Evolutionary conservation across 2,797 vertebrate genomes (phyloP).

Genomic region (Pangasius krempfi): DNA sequence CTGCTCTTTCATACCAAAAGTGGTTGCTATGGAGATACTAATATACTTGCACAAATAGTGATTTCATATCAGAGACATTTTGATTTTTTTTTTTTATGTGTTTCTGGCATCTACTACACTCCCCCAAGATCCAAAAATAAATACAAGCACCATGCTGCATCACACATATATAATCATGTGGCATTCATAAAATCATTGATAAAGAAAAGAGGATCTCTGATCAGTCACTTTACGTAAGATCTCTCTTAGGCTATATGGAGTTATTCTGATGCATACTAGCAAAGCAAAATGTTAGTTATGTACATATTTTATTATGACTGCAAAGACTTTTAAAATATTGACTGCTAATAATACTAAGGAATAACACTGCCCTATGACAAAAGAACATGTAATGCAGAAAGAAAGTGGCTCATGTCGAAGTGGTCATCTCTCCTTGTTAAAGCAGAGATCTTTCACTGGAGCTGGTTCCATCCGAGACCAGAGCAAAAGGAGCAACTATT

Average conservation of each 20-base stretch:
- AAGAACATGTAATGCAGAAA: neutral
- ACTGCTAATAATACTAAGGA: neutral
- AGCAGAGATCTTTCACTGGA: neutral
- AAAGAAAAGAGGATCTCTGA: conserved; percentile 23
- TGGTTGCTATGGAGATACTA: conserved; percentile 87
- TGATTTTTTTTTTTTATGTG: conserved; percentile 19
- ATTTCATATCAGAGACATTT: conserved; percentile 68
- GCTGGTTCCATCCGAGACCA: neutral
- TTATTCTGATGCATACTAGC: neutral
- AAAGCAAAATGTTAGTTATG: neutral
- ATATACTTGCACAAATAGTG: conserved; percentile 75
- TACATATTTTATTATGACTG: neutral
- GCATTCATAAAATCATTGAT: conserved; percentile 40
- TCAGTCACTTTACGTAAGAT: conserved; percentile 4
- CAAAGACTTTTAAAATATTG: neutral
- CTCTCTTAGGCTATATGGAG: neutral
- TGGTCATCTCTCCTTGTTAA: conserved; percentile 19
- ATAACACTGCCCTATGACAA: neutral
- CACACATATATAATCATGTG: conserved; percentile 43
- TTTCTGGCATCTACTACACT: conserved; percentile 28
- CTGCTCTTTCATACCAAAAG: conserved; percentile 73
- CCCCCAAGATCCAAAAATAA: conserved; percentile 35
- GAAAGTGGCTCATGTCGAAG: neutral
- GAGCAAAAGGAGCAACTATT: conserved; percentile 49
- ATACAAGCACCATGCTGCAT: conserved; percentile 20